Evolutionary conservation across 1,140 invertebrate genomes (phyloP).

Genomic region (Oryctes rhinoceros): DNA sequence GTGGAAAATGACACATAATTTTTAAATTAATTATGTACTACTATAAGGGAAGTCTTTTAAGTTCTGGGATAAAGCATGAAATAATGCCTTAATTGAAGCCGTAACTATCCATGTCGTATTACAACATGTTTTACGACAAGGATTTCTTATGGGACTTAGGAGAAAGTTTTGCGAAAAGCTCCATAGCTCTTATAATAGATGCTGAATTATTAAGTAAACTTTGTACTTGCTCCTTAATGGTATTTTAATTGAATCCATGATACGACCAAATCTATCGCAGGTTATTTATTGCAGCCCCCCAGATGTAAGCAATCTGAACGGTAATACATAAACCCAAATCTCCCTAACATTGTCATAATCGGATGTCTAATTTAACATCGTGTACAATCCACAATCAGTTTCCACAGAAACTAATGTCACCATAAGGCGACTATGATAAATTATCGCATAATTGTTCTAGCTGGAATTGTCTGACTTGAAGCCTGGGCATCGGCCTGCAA

Average conservation of each 20-base stretch:
- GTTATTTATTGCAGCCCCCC: not conserved
- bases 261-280: not conserved
- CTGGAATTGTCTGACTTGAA: not conserved
- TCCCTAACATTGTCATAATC: not conserved
- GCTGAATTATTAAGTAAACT: too few relatives aligned
- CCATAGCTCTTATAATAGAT: too few relatives aligned
- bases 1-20: not conserved
- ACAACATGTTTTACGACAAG: too few relatives aligned
- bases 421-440: slow-evolving; percentile 15
- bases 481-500: not conserved
- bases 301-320: not conserved
- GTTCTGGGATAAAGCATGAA: not conserved
- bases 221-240: too few relatives aligned
- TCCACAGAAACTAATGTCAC: not conserved
- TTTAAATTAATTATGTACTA: not conserved
- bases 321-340: slow-evolving; percentile 4
- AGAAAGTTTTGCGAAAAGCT: too few relatives aligned
- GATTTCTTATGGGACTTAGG: too few relatives aligned
- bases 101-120: too few relatives aligned
- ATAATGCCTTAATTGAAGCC: too few relatives aligned
- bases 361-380: slow-evolving; percentile 9
- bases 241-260: not conserved
- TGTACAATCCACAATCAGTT: not conserved
- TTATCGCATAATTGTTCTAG: not conserved
- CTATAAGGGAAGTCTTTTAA: not conserved